Conservation (phyloP, 2,888 invertebrate genomes). For the Himalopsyche kuldschensis region DNA sequence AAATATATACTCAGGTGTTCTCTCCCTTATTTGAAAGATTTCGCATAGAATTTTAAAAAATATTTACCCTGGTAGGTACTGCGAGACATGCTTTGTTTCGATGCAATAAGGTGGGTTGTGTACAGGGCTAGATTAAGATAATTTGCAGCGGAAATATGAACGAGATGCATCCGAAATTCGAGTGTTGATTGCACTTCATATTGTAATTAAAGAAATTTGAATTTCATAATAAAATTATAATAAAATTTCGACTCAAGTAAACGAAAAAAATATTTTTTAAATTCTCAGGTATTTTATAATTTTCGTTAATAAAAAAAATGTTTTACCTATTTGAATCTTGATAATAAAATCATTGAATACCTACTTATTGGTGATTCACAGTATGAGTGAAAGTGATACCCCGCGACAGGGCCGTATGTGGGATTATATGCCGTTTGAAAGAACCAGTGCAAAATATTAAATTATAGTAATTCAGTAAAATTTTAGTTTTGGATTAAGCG, state of each 20-base stretch:
- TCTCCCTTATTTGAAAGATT: neutral
- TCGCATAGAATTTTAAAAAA: neutral
- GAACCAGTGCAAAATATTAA: too few relatives aligned
- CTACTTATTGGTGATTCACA: neutral
- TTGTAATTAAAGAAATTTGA: too few relatives aligned
- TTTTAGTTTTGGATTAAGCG: too few relatives aligned
- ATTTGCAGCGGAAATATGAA: neutral
- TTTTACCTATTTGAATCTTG: neutral
- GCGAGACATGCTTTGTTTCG: neutral
- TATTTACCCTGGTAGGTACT: neutral
- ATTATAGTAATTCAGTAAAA: too few relatives aligned
- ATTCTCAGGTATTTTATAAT: too few relatives aligned
- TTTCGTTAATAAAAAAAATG: too few relatives aligned
- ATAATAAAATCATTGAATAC: neutral
- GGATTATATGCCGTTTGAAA: neutral
- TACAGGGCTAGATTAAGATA: neutral
- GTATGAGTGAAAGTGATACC: slow-evolving; percentile 1
- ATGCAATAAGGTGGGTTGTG: neutral
- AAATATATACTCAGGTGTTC: neutral
- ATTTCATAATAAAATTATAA: too few relatives aligned
- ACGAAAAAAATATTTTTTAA: too few relatives aligned
- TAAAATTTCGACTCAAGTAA: too few relatives aligned
- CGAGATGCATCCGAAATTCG: neutral
- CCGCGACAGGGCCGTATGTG: neutral
- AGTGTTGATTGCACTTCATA: too few relatives aligned